Evolutionary conservation across 2,797 vertebrate genomes (phyloP), one percentile per base, ranked within the genome.

Genomic region (Delichon dasypus): DNA sequence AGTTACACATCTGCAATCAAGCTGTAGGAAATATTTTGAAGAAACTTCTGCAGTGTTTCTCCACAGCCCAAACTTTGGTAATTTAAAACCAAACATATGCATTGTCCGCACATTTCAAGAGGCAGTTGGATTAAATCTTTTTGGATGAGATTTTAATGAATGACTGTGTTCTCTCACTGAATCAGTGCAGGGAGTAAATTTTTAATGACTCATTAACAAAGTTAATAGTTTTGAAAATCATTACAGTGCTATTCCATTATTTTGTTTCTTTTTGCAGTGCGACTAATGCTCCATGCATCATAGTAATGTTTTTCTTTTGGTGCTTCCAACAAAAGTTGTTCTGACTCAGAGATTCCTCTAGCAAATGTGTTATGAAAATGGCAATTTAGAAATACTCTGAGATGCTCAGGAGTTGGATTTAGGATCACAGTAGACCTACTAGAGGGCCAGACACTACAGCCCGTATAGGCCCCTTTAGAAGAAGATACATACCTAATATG

Each of bases 151-250:
- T 90, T 84, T 94, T 96, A 93, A 92, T 79, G 76, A 96, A 96
- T 93, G 81, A 26, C 73, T 70, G 17, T 89, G 60, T 93, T 90
- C 72, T 88, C 53, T 85, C 88, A 66, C 54, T 83, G 90, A 90
- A 88, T 81, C 73, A 74, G 88, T 90, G 58, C 65, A 72, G 45
- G 85, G 66, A 94, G 71, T 96, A 94, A 95, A 97, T 93, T 96
- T 96, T 95, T 96, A 97, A 96, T 89, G 95, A 96, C 87, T 96
- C 93, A 93, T 94, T 95, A 93, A 70, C 68, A 87, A 97, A 95
- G 72, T 88, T 96, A 94, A 95, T 90, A 96, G 83, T 95, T 97
- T 94, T 87, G 78, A 90, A 95, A 94, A 93, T 71, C 89, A 83
- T 92, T 95, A 89, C 57, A 86, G 71, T 74, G 61, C 1, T 0